These are phyloP conservation scores for Antigone vipio DNA, from an alignment of 2,113 vertebrate genomes.

Conservation along the genomic window DNA sequence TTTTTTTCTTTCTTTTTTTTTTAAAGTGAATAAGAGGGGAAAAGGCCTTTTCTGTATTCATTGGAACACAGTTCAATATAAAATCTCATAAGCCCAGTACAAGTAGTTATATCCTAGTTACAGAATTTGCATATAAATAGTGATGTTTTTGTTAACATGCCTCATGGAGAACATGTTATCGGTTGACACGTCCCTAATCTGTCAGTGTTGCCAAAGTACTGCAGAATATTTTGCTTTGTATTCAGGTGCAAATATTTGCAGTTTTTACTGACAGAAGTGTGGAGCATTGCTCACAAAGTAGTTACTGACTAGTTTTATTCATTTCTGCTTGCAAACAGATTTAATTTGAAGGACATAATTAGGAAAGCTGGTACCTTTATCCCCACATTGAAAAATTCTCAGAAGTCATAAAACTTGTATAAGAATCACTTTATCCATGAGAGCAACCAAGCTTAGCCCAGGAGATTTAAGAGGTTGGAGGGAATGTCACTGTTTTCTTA, in stretches of 20 bases:
- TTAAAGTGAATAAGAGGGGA: neutral
- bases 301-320: neutral
- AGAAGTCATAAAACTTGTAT: neutral
- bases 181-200: neutral
- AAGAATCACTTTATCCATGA: neutral
- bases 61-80: neutral
- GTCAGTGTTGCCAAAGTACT: neutral
- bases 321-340: neutral
- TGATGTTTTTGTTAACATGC: neutral
- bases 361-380: neutral
- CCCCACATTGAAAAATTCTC: neutral
- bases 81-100: neutral
- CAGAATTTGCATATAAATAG: neutral
- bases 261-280: neutral
- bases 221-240: neutral
- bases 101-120: neutral
- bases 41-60: neutral
- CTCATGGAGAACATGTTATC: neutral
- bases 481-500: neutral
- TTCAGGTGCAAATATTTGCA: neutral
- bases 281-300: fast-evolving
- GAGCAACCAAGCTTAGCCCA: neutral
- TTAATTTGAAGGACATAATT: neutral
- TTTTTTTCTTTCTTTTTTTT: no score
- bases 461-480: neutral